Percentiles rank a stretch among this genome's conserved stretches.
phyloP scores from a whole-genome alignment of 2,888 invertebrate species.

The Catocala sponsa region DNA sequence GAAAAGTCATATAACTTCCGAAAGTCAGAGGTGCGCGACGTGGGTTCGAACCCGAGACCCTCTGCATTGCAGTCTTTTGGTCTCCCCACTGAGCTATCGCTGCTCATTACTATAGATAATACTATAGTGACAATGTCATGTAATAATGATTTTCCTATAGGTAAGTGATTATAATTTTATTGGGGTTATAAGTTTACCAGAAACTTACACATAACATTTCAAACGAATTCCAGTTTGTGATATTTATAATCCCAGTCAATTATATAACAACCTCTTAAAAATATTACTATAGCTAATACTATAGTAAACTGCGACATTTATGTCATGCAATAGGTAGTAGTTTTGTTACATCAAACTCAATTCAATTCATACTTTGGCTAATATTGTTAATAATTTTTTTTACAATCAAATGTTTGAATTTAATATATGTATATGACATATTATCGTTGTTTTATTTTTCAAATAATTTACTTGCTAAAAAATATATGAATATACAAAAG shows the following conservation, averaged over 20 bases:
- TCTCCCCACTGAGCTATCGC: too few relatives aligned
- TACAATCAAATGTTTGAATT: conserved; percentile 7
- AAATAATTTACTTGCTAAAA: conserved; percentile 16
- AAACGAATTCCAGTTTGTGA: conserved; percentile 6
- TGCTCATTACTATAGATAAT: conserved; percentile 1
- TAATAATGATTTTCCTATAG: neutral
- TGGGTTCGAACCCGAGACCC: too few relatives aligned
- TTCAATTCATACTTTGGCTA: conserved; percentile 1
- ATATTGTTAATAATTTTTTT: neutral
- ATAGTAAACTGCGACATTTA: conserved; percentile 12
- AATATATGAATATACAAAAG: conserved; percentile 10
- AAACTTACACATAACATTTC: conserved; percentile 1
- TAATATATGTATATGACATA: conserved; percentile 7
- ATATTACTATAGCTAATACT: conserved; percentile 5
- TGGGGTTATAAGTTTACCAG: neutral
- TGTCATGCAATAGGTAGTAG: conserved; percentile 1
- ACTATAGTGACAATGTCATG: conserved; percentile 1
- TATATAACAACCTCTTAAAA: conserved; percentile 9
- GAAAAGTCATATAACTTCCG: too few relatives aligned
- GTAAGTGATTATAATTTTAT: neutral
- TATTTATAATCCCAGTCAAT: conserved; percentile 1
- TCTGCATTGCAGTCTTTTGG: too few relatives aligned
- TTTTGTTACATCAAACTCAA: conserved; percentile 4
- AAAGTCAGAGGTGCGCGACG: too few relatives aligned
- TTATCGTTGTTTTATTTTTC: conserved; percentile 31